These are phyloP conservation scores for Sebastes taczanowskii DNA, from an alignment of 2,797 vertebrate genomes.

Conservation along the genomic window DNA sequence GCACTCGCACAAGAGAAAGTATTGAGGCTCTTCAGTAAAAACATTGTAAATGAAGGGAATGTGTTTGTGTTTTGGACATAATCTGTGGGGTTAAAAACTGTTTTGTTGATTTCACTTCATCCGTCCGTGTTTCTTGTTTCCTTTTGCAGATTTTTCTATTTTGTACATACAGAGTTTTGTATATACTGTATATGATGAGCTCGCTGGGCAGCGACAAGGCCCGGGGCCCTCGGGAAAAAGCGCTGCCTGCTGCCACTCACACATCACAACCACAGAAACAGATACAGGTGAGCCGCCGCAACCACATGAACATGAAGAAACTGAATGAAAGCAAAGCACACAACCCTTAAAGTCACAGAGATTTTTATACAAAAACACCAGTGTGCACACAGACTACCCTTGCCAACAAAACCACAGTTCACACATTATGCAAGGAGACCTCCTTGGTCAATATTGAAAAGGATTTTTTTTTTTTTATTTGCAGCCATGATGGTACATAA, in stretches of 20 bases:
- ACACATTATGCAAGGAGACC: not conserved
- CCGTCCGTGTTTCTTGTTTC: constrained; percentile 11
- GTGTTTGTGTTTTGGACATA: not conserved
- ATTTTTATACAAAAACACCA: not conserved
- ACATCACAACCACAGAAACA: constrained; percentile 92
- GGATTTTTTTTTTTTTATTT: not conserved
- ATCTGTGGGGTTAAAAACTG: not conserved
- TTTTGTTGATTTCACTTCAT: constrained; percentile 1
- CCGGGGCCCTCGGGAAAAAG: constrained; percentile 94
- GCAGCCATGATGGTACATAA: not conserved
- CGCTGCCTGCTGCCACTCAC: constrained; percentile 86
- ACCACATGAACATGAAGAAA: not conserved
- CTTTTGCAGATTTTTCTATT: constrained; percentile 95
- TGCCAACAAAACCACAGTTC: constrained; percentile 12
- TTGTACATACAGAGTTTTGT: constrained; percentile 99
- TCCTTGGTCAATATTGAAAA: not conserved
- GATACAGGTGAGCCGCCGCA: constrained; percentile 88
- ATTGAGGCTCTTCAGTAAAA: not conserved
- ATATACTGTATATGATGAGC: constrained; percentile 99
- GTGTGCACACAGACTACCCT: not conserved
- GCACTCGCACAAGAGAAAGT: not conserved
- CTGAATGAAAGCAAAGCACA: not conserved
- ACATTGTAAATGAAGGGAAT: not conserved
- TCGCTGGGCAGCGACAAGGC: constrained; percentile 92
- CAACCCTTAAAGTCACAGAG: not conserved